Conservation (phyloP, 2,888 invertebrate genomes). For the Teinopalpus imperialis region DNA sequence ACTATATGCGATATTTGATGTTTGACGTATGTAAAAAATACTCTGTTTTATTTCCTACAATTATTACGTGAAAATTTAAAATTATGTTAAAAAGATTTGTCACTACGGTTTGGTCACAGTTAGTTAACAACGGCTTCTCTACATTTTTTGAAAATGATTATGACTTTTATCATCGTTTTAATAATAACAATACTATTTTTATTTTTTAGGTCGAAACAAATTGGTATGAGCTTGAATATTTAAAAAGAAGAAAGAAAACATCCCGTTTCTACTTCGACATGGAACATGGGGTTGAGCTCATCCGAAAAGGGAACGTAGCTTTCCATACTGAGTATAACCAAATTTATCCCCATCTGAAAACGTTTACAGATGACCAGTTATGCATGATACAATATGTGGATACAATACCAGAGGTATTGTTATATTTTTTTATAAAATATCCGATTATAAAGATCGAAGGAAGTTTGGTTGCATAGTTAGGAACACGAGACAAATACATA, state of each 20-base stretch:
- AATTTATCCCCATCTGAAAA: constrained; percentile 54
- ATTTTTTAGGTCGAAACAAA: constrained; percentile 61
- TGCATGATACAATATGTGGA: constrained; percentile 64
- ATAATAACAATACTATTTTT: too few species aligned
- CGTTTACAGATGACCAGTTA: constrained; percentile 56
- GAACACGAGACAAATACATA: too few species aligned
- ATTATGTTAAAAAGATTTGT: too few species aligned
- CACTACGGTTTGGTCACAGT: too few species aligned
- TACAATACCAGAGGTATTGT: constrained; percentile 61
- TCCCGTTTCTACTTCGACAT: constrained; percentile 54
- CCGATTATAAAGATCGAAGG: too few species aligned
- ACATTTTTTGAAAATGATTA: too few species aligned
- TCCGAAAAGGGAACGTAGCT: constrained; percentile 54
- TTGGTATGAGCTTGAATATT: constrained; percentile 60
- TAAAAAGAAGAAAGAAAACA: constrained; percentile 61
- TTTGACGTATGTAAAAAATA: constrained; percentile 66
- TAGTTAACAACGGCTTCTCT: too few species aligned
- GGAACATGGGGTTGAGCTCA: constrained; percentile 49
- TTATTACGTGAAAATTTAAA: too few species aligned
- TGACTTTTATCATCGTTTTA: too few species aligned
- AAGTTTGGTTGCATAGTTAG: too few species aligned
- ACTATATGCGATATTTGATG: constrained; percentile 54
- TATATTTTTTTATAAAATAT: too few species aligned
- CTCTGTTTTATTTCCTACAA: too few species aligned
- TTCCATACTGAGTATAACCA: constrained; percentile 67